Conservation (phyloP, 1,140 invertebrate species). For the Pseudachorutes palmiensis region DNA sequence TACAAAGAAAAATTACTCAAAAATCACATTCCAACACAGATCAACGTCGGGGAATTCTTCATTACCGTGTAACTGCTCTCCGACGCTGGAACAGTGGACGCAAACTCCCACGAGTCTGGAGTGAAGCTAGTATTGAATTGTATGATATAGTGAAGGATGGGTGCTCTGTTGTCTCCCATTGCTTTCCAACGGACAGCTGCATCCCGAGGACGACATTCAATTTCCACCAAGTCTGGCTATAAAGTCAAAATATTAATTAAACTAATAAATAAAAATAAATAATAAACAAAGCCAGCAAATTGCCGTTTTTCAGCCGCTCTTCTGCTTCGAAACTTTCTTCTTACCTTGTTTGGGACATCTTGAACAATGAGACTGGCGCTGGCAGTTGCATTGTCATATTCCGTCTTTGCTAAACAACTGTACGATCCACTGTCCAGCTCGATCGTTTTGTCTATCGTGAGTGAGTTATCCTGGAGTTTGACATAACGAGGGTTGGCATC, state of each 20-base stretch:
- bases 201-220: slow-evolving; percentile 60
- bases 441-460: slow-evolving; percentile 86
- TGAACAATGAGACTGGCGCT: slow-evolving; percentile 86
- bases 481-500: slow-evolving; percentile 73
- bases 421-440: slow-evolving; percentile 91
- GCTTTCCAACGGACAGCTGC: slow-evolving; percentile 74
- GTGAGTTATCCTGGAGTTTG: slow-evolving; percentile 75
- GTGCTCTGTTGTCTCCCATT: slow-evolving; percentile 86
- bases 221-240: slow-evolving; percentile 59
- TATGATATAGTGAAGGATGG: slow-evolving; percentile 82
- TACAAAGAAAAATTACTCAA: slow-evolving; percentile 11
- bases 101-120: slow-evolving; percentile 80
- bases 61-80: slow-evolving; percentile 60
- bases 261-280: too few relatives aligned
- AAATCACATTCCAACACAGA: too few relatives aligned
- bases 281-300: too few relatives aligned
- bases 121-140: slow-evolving; percentile 92
- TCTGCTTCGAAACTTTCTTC: too few relatives aligned
- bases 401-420: slow-evolving; percentile 88
- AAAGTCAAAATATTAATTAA: too few relatives aligned
- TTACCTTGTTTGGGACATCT: slow-evolving; percentile 90
- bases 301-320: too few relatives aligned
- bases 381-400: slow-evolving; percentile 72
- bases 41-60: neutral
- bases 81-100: slow-evolving; percentile 66